Evolutionary conservation across 2,888 invertebrate species (phyloP).

Genomic region (Dynastes tityus): DNA sequence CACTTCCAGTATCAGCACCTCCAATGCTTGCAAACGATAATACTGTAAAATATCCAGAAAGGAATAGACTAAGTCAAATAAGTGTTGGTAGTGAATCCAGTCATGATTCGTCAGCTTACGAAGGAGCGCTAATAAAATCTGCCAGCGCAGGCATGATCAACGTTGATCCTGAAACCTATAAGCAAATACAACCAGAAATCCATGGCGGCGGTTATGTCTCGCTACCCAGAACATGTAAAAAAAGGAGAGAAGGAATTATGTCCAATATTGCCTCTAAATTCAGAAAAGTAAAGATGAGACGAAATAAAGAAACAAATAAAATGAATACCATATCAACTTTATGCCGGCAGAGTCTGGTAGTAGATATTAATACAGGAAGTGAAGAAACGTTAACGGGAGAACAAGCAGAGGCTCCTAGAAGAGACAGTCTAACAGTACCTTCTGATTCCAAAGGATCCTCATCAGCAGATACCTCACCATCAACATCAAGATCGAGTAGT

Average conservation of each 20-base stretch:
- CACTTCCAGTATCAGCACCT: conserved; percentile 54
- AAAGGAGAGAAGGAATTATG: conserved; percentile 68
- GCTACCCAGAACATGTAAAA: conserved; percentile 69
- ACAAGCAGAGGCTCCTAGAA: conserved; percentile 40
- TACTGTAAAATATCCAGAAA: conserved; percentile 60
- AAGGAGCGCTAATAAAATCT: conserved; percentile 77
- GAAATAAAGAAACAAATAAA: conserved; percentile 66
- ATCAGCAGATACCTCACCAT: conserved; percentile 59
- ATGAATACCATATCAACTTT: conserved; percentile 79
- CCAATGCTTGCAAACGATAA: conserved; percentile 53
- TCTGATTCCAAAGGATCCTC: conserved; percentile 58
- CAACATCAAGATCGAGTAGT: conserved; percentile 61
- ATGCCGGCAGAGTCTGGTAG: conserved; percentile 84
- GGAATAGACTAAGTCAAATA: conserved; percentile 74
- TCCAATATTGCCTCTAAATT: conserved; percentile 76
- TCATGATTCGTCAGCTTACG: conserved; percentile 65
- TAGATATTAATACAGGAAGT: conserved; percentile 71
- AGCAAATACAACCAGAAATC: conserved; percentile 71
- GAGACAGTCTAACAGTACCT: conserved; percentile 57
- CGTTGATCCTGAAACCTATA: conserved; percentile 76
- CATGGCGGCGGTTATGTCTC: conserved; percentile 73
- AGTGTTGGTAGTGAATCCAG: conserved; percentile 78
- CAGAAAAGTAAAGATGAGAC: conserved; percentile 73
- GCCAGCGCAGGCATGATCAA: conserved; percentile 87
- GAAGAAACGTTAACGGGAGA: conserved; percentile 53